Evolutionary conservation across 2,797 vertebrate genomes (phyloP), one percentile per base, ranked within the genome.

Genomic region (Periophthalmus magnuspinnatus): DNA sequence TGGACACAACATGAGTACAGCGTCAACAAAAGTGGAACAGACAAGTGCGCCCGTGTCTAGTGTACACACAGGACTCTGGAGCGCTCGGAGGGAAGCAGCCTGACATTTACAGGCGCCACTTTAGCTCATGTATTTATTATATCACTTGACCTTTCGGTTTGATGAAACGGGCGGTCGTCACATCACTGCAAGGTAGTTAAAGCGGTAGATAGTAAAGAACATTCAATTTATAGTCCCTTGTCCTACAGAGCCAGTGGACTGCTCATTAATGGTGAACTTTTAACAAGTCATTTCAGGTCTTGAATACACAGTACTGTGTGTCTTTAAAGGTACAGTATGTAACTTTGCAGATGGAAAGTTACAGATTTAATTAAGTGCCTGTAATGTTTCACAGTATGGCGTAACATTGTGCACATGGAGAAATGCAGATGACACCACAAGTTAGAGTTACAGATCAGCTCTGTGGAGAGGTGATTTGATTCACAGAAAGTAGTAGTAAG

Each of bases 1-100:
- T 36, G 38, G 64, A 76, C 81, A 89, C 71, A 75, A 89, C 74
- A 73, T 58, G 70, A 80, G 60, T 33, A 71, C 76, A 74, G 68
- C 62, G 78, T 79, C 84, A 79, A 84, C 77, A 86, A 68, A 70
- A 76, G 71, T 50, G 67, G 75, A 50, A 71, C 5, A 1, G 76
- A 70, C 69, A 34, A n/a, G 68, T 70, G 56, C 19, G 63, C 14
- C 32, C 58, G 16, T 28, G 61, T 62, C 72, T 50, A 62, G 17
- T 21, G 54, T 65, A 63, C 17, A 66, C 13, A 63, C 60, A 14
- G 33, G 55, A 61, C 34, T 17, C 16, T 54, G 28, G 45, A 22
- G 56, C 34, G 17, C 48, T 28, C 52, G 55, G 24, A 24, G 64
- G 58, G 6, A 8, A 56, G 24, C 17, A 33, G 41, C 14, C 57